Percentiles rank a stretch among this genome's conserved stretches.
phyloP scores from a whole-genome alignment of 2,888 invertebrate species.

The Ashinkailepas kermadecensis region DNA sequence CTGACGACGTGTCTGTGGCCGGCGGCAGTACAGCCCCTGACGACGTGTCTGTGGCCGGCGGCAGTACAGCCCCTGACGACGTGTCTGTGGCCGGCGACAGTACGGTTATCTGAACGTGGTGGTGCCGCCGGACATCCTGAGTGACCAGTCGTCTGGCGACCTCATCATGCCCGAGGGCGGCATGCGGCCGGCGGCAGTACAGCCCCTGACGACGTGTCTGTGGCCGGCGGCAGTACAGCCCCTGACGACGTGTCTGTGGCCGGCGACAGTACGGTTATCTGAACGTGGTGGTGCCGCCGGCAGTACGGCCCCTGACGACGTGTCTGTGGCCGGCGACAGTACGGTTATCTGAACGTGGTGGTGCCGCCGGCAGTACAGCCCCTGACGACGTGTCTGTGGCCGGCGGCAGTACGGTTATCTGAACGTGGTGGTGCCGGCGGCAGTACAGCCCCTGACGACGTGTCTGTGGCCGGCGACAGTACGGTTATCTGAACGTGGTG shows the following conservation, averaged over 20 bases:
- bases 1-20: no score
- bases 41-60: no score
- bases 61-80: no score
- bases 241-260: not conserved
- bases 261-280: conserved; percentile 67
- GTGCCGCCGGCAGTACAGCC: no score
- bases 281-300: conserved; percentile 85
- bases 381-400: not conserved
- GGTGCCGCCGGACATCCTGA: conserved; percentile 77
- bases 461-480: conserved; percentile 48
- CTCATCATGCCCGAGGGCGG: conserved; percentile 62
- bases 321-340: no score
- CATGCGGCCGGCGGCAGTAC: no score
- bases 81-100: conserved; percentile 46
- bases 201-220: no score
- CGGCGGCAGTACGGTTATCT: conserved; percentile 67
- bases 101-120: conserved; percentile 84
- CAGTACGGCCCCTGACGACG: no score
- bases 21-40: no score
- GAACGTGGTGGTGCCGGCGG: conserved; percentile 65
- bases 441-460: no score
- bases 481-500: conserved; percentile 81
- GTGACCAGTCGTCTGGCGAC: conserved; percentile 80
- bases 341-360: no score
- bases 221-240: no score